Percentiles rank a stretch among this genome's conserved stretches.
Evolutionary conservation across 1,140 invertebrate genomes (phyloP).

Genomic region (Idris sp.): DNA sequence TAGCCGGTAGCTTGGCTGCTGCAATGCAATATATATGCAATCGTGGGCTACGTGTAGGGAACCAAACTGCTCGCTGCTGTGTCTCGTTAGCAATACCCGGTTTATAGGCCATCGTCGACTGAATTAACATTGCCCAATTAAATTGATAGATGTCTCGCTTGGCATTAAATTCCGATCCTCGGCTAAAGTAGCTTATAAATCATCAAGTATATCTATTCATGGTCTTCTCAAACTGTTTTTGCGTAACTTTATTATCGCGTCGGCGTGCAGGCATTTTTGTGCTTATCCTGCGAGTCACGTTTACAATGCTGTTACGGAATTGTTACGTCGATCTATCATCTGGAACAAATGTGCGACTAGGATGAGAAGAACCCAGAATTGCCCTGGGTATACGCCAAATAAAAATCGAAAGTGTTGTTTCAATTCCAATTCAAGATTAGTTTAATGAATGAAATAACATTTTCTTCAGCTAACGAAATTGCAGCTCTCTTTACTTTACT

Average conservation of each 20-base stretch:
- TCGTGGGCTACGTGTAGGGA: slow-evolving; percentile 67
- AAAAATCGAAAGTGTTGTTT: slow-evolving; percentile 25
- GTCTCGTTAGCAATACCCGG: slow-evolving; percentile 76
- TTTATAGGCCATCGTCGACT: slow-evolving; percentile 79
- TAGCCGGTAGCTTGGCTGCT: slow-evolving; percentile 71
- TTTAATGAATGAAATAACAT: background rate
- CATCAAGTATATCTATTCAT: slow-evolving; percentile 65
- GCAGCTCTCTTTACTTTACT: too few relatives aligned
- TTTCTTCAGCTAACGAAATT: too few relatives aligned
- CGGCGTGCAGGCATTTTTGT: slow-evolving; percentile 29
- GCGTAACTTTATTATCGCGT: slow-evolving; percentile 55
- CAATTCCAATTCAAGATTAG: slow-evolving; percentile 9
- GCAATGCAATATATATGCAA: slow-evolving; percentile 76
- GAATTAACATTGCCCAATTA: slow-evolving; percentile 79
- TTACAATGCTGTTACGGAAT: slow-evolving; percentile 55
- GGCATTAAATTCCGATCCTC: slow-evolving; percentile 72
- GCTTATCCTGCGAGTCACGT: slow-evolving; percentile 45
- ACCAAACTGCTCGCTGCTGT: slow-evolving; percentile 72
- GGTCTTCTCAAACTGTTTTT: slow-evolving; percentile 53
- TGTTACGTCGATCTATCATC: slow-evolving; percentile 41
- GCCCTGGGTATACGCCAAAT: background rate
- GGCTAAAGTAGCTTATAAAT: slow-evolving; percentile 73
- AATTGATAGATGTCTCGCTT: slow-evolving; percentile 78
- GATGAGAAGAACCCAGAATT: slow-evolving; percentile 4
- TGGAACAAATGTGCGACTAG: slow-evolving; percentile 28